Percentiles rank a stretch among this genome's conserved stretches.
These are phyloP conservation scores for Teleopsis dalmanni DNA, from an alignment of 1,140 invertebrate genomes.

Conservation along the genomic window DNA sequence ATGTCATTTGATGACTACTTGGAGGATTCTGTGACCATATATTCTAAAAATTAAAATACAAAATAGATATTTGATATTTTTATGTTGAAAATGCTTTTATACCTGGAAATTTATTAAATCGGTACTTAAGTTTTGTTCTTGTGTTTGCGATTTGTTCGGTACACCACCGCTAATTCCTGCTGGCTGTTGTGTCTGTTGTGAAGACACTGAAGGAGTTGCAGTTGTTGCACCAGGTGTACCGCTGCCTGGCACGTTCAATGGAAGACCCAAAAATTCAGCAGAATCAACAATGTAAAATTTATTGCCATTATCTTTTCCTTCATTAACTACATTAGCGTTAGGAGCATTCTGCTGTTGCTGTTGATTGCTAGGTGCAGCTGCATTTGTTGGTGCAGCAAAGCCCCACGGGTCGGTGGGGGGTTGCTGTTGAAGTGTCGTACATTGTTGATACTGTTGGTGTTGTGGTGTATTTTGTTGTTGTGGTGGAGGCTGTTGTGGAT, in stretches of 20 bases:
- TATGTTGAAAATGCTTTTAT: too few species aligned
- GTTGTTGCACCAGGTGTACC: conserved; percentile 10
- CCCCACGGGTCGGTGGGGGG: conserved; percentile 14
- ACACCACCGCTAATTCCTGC: too few species aligned
- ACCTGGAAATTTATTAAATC: too few species aligned
- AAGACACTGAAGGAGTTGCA: background rate
- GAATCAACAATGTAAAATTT: conserved; percentile 41
- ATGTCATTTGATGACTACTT: too few species aligned
- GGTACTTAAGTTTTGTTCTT: too few species aligned
- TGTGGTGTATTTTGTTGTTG: conserved; percentile 28
- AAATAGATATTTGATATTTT: too few species aligned
- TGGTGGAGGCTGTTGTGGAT: conserved; percentile 27
- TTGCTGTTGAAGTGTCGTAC: conserved; percentile 17
- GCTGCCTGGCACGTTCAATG: conserved; percentile 31
- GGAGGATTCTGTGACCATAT: conserved; percentile 8
- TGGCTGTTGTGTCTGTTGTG: conserved; percentile 25
- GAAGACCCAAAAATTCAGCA: conserved; percentile 39
- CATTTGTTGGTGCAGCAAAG: conserved; percentile 18
- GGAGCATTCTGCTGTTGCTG: conserved; percentile 20
- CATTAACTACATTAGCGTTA: conserved; percentile 1
- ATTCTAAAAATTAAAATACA: too few species aligned
- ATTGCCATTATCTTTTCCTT: conserved; percentile 19
- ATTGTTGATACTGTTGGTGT: conserved; percentile 22
- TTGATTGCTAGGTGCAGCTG: too few species aligned
- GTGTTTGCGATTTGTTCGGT: too few species aligned